phyloP scores from a whole-genome alignment of 2,888 invertebrate genomes.

The Criorhina ranunculi region DNA sequence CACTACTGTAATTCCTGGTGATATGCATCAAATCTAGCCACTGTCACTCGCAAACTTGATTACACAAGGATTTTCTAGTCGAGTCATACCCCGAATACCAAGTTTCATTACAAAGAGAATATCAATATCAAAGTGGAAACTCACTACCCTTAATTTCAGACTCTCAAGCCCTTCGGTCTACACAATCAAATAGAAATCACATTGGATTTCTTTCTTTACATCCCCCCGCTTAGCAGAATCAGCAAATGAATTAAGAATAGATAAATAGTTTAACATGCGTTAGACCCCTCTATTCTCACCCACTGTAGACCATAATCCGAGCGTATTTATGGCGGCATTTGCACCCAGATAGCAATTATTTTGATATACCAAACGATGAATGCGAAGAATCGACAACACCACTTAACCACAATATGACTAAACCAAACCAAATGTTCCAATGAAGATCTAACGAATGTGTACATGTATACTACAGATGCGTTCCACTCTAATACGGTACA shows the following conservation, averaged over 20 bases:
- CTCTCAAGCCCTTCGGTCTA: too few relatives aligned
- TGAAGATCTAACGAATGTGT: slow-evolving; percentile 57
- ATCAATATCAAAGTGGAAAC: background rate
- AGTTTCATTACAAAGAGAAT: background rate
- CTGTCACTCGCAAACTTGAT: too few relatives aligned
- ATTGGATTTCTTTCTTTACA: slow-evolving; percentile 3
- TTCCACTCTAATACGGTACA: slow-evolving; percentile 9
- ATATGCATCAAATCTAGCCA: too few relatives aligned
- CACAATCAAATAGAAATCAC: slow-evolving; percentile 7
- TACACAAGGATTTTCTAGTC: too few relatives aligned
- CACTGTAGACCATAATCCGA: slow-evolving; percentile 39
- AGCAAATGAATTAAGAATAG: slow-evolving; percentile 55
- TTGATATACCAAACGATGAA: slow-evolving; percentile 40
- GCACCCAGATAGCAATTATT: slow-evolving; percentile 53
- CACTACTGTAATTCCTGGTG: too few relatives aligned
- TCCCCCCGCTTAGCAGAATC: slow-evolving; percentile 1
- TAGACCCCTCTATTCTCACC: slow-evolving; percentile 19
- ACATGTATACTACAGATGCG: slow-evolving; percentile 19
- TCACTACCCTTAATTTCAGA: too few relatives aligned
- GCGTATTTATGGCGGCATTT: slow-evolving; percentile 48
- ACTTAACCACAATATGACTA: slow-evolving; percentile 60
- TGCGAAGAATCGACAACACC: slow-evolving; percentile 73
- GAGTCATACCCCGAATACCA: too few relatives aligned
- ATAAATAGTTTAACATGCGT: slow-evolving; percentile 61
- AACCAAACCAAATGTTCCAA: slow-evolving; percentile 45